Evolutionary conservation across 2,888 invertebrate species (phyloP).

Genomic region (Eledona agricola): DNA sequence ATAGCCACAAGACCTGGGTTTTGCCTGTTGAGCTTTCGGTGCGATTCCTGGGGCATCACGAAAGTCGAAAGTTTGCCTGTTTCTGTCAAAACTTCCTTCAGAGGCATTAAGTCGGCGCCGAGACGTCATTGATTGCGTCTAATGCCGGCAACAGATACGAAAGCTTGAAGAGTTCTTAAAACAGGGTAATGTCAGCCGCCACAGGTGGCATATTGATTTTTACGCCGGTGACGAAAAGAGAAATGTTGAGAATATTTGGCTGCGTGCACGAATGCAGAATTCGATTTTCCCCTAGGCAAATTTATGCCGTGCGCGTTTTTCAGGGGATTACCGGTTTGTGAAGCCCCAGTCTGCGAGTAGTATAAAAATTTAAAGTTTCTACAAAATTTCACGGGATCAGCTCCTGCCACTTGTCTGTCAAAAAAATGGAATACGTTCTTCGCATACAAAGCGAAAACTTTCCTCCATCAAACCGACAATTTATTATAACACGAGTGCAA

Average conservation of each 20-base stretch:
- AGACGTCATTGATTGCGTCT: background rate
- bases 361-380: constrained; percentile 39
- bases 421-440: constrained; percentile 27
- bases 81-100: constrained; percentile 39
- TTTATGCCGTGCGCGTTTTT: constrained; percentile 43
- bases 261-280: constrained; percentile 48
- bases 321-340: constrained; percentile 41
- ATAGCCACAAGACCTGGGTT: constrained; percentile 42
- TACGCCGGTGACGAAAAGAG: constrained; percentile 42
- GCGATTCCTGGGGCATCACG: constrained; percentile 43
- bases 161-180: constrained; percentile 7
- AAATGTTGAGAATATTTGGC: constrained; percentile 45
- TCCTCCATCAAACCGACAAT: constrained; percentile 12
- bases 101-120: constrained; percentile 36
- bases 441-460: constrained; percentile 29
- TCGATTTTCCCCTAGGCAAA: constrained; percentile 47
- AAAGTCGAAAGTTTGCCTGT: constrained; percentile 38
- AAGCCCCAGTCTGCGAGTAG: constrained; percentile 35
- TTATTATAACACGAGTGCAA: constrained; percentile 6
- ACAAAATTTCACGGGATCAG: constrained; percentile 34
- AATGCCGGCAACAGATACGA: constrained; percentile 5
- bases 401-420: constrained; percentile 35
- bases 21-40: constrained; percentile 48
- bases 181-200: constrained; percentile 36
- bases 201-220: constrained; percentile 50